Evolutionary conservation across 2,888 invertebrate genomes (phyloP).

Genomic region (Phalera bucephala): DNA sequence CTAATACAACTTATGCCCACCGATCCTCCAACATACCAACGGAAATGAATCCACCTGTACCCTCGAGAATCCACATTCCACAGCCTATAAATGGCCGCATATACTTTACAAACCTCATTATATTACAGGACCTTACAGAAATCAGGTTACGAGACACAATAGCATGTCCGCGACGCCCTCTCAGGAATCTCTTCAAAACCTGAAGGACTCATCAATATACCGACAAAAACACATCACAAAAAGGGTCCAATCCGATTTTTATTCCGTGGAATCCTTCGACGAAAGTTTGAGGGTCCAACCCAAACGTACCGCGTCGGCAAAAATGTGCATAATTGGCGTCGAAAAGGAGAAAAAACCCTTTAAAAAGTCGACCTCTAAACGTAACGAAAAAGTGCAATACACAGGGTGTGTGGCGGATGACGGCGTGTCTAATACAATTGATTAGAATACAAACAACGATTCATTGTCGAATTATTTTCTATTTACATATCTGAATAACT

Average conservation of each 20-base stretch:
- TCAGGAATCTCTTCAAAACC: slow-evolving; percentile 70
- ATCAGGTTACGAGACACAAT: slow-evolving; percentile 45
- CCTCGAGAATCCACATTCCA: background rate
- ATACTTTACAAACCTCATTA: slow-evolving; percentile 4
- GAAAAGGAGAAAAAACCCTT: slow-evolving; percentile 71
- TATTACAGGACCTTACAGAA: slow-evolving; percentile 23
- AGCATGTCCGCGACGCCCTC: slow-evolving; percentile 45
- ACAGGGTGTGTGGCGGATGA: slow-evolving; percentile 64
- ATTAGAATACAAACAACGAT: too few relatives aligned
- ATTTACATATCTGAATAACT: too few relatives aligned
- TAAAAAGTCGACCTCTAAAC: slow-evolving; percentile 79
- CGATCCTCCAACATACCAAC: too few relatives aligned
- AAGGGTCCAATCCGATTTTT: slow-evolving; percentile 70
- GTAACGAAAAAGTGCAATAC: slow-evolving; percentile 77
- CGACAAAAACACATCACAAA: slow-evolving; percentile 71
- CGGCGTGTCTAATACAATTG: too few relatives aligned
- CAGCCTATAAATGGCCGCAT: background rate
- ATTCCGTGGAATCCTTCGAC: slow-evolving; percentile 76
- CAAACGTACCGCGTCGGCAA: slow-evolving; percentile 76
- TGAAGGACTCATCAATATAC: slow-evolving; percentile 73
- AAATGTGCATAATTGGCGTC: slow-evolving; percentile 81
- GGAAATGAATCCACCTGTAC: background rate
- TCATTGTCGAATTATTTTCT: too few relatives aligned
- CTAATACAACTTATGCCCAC: too few relatives aligned
- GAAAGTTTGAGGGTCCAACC: slow-evolving; percentile 64